Percentiles rank a stretch among this genome's conserved stretches.
phyloP scores from a whole-genome alignment of 2,797 vertebrate species.

The Trachops cirrhosus region DNA sequence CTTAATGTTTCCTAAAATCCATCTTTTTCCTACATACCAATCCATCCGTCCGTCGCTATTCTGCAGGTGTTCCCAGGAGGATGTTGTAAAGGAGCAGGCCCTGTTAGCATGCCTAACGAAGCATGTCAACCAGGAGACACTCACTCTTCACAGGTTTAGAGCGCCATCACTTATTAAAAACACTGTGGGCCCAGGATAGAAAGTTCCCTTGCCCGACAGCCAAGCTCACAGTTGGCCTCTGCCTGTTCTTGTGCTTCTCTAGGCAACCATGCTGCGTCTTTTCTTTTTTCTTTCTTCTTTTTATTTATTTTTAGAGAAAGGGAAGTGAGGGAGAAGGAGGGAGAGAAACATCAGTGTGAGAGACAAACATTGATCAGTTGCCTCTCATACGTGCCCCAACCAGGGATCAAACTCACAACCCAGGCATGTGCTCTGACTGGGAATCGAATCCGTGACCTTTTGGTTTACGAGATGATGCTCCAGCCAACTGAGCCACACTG shows the following conservation, averaged over 20 bases:
- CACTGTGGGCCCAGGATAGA: neutral
- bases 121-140: neutral
- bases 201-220: neutral
- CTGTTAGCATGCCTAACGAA: neutral
- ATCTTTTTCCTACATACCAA: neutral
- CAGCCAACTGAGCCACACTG: too few species aligned
- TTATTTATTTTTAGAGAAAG: too few species aligned
- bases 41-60: neutral
- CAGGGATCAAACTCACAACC: too few species aligned
- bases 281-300: too few species aligned
- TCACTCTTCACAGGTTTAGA: neutral
- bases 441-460: too few species aligned
- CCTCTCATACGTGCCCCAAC: too few species aligned
- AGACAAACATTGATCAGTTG: too few species aligned
- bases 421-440: too few species aligned
- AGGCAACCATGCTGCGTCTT: neutral
- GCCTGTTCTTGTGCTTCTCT: neutral
- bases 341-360: too few species aligned
- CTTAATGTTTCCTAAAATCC: neutral
- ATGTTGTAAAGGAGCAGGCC: neutral
- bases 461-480: too few species aligned
- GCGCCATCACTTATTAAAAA: neutral
- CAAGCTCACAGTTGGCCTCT: neutral
- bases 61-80: neutral
- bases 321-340: too few species aligned